phyloP scores from a whole-genome alignment of 2,888 invertebrate species.

The Acheta domesticus region DNA sequence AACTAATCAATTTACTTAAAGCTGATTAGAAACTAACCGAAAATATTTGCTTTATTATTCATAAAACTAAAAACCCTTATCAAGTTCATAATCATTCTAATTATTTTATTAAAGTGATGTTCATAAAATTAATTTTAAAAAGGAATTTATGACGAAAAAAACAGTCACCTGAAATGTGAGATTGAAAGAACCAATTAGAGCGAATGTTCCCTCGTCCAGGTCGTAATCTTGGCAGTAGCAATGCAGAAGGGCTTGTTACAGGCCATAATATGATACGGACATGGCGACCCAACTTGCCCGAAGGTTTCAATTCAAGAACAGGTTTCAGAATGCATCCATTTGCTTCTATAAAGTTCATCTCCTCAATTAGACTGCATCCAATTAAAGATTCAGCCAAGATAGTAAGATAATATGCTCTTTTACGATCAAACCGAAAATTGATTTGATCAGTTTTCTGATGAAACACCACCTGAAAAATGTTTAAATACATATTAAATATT shows the following conservation, averaged over 20 bases:
- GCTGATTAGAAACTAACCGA: no score
- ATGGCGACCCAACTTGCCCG: constrained; percentile 53
- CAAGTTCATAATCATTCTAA: no score
- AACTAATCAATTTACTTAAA: no score
- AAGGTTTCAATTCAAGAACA: constrained; percentile 46
- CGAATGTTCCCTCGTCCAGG: constrained; percentile 74
- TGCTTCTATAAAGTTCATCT: constrained; percentile 50
- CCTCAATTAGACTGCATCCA: constrained; percentile 50
- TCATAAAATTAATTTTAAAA: no score
- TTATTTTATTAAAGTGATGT: no score
- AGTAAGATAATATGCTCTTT: constrained; percentile 73
- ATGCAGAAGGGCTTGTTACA: constrained; percentile 59
- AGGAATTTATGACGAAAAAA: no score
- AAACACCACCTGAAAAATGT: not conserved
- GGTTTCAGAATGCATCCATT: constrained; percentile 58
- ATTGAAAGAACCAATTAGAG: constrained; percentile 49
- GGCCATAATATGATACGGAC: constrained; percentile 59
- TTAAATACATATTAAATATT: not conserved
- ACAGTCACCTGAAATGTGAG: no score
- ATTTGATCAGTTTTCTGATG: constrained; percentile 70
- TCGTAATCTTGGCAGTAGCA: constrained; percentile 68
- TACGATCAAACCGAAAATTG: constrained; percentile 77
- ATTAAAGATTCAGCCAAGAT: constrained; percentile 62
- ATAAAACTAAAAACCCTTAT: no score
- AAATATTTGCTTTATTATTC: no score